Base-by-base conservation (phyloP, 2,113 vertebrate genomes). In the Sinocyclocheilus maitianheensis region DNA sequence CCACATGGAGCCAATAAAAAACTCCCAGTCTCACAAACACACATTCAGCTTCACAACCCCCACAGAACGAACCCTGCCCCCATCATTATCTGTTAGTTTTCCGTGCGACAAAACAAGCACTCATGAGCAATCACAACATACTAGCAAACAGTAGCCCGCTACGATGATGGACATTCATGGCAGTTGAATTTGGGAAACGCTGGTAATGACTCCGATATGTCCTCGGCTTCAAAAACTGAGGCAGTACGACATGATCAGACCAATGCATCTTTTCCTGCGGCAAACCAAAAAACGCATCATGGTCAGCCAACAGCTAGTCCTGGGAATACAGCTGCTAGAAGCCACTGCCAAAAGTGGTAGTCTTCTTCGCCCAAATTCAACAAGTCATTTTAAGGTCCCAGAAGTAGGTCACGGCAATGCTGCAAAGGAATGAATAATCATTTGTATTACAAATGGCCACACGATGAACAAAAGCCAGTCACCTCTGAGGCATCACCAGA, bases 201-300 rank as follows among this genome's bases (percentile, higher is more conserved):
- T 92, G 85, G 91, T 93, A 91, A 87, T 93, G 93, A 93, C 93
- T 93, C 91, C 94, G 93, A 92, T 94, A 88, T 85, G 91, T 91
- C 91, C n/a, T 14, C 71, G 80, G 84, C 75, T 63, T 90, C 89
- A 84, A 76, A 90, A 85, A 79, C 34, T 75, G 71, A 91, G 88
- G 85, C 69, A 85, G 82, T 83, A 72, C 65, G 85, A 87, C 83
- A 30, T 51, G 87, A 79, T 82, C 83, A 46, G 55, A 78, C 85
- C 40, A 87, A 90, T 81, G 87, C 86, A 81, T 69, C 84, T 84
- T 81, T 86, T 82, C 77, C 62, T 81, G 88, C 9, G 11, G 88
- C 92, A 58, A 90, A 83, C 76, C 83, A 85, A 34, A 89, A 46
- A 89, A 84, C 89, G 84, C 84, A 91, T 90, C 87, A 88, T 91